phyloP scores from a whole-genome alignment of 2,888 invertebrate genomes.

The Exephanes ischioxanthus region DNA sequence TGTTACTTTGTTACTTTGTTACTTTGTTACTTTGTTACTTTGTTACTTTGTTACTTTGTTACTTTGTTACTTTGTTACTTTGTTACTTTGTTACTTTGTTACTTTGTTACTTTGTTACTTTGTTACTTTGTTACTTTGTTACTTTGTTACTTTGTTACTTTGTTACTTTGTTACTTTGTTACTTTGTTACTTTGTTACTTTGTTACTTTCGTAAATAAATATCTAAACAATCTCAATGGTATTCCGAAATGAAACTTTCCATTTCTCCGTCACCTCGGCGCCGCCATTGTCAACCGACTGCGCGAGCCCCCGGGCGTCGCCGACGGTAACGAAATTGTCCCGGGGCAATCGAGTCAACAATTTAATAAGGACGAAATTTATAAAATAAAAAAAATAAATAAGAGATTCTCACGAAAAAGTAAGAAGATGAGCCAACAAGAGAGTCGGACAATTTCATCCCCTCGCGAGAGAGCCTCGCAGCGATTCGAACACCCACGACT shows the following conservation, averaged over 20 bases:
- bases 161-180: too few species aligned
- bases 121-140: too few species aligned
- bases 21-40: too few species aligned
- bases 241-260: background rate
- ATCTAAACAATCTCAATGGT: background rate
- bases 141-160: too few species aligned
- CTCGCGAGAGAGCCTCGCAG: background rate
- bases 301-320: background rate
- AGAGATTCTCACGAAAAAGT: background rate
- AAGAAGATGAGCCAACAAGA: background rate
- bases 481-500: background rate
- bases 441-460: background rate
- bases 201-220: background rate
- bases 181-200: too few species aligned
- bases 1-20: too few species aligned
- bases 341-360: constrained; percentile 1
- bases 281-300: background rate
- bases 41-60: too few species aligned
- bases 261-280: background rate
- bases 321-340: background rate
- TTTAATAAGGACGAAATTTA: constrained; percentile 22
- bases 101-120: too few species aligned
- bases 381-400: constrained; percentile 1
- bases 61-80: too few species aligned
- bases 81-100: too few species aligned